These are phyloP conservation scores for Euspilapteryx auroguttella DNA, from an alignment of 2,888 invertebrate species.

Conservation along the genomic window DNA sequence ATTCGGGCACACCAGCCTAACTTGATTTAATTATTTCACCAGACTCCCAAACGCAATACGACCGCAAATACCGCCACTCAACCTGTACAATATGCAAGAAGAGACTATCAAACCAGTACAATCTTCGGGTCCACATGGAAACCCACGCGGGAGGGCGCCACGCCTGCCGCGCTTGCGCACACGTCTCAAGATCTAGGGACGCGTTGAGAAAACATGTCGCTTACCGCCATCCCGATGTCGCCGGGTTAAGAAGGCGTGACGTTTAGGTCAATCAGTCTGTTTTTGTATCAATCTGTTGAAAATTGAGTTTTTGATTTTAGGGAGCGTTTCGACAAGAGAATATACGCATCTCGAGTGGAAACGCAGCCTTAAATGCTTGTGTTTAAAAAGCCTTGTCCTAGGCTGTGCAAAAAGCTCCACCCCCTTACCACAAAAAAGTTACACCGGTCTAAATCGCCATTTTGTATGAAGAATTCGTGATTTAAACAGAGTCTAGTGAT, in stretches of 20 bases:
- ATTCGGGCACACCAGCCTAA: too few relatives aligned
- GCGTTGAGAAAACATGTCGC: conserved; percentile 88
- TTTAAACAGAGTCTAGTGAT: too few relatives aligned
- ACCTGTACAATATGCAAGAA: conserved; percentile 86
- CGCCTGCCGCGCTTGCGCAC: conserved; percentile 84
- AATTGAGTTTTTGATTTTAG: not conserved
- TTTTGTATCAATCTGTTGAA: not conserved
- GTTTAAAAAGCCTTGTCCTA: too few relatives aligned
- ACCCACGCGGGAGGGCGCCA: conserved; percentile 88
- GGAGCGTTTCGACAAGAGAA: too few relatives aligned
- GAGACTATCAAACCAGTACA: conserved; percentile 88
- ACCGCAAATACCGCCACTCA: conserved; percentile 45
- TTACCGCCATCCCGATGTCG: conserved; percentile 69
- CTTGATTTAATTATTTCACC: conserved; percentile 16
- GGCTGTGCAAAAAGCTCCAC: too few relatives aligned
- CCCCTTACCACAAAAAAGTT: too few relatives aligned
- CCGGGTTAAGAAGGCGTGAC: not conserved
- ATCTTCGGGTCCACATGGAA: conserved; percentile 86
- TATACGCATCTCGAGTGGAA: too few relatives aligned
- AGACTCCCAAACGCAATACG: conserved; percentile 19
- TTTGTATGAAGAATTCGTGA: too few relatives aligned
- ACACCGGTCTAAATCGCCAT: too few relatives aligned
- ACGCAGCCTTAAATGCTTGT: too few relatives aligned
- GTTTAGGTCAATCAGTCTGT: not conserved
- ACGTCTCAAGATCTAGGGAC: conserved; percentile 85